phyloP scores from a whole-genome alignment of 2,797 vertebrate genomes.

The Gymnocypris eckloni region DNA sequence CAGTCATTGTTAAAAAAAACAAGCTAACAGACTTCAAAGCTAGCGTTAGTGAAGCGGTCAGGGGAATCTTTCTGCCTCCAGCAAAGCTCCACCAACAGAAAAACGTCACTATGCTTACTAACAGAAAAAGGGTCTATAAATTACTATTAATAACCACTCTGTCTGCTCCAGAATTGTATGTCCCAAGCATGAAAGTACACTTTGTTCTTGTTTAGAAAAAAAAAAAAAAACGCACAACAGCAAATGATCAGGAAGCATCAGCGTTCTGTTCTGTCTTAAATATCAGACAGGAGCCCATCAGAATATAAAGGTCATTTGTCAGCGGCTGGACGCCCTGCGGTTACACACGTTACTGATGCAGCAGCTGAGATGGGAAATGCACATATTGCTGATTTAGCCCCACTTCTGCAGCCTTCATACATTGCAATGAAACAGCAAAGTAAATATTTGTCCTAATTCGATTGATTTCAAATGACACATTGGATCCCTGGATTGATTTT shows the following conservation, averaged over 20 bases:
- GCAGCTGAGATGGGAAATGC: neutral
- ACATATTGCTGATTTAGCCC: conserved; percentile 9
- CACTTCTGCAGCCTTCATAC: neutral
- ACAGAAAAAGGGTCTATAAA: neutral
- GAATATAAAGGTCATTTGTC: conserved; percentile 55
- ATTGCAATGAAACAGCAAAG: neutral
- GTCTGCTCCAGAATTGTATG: neutral
- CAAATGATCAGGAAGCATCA: neutral
- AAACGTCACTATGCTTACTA: too few relatives aligned
- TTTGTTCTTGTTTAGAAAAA: neutral
- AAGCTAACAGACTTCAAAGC: too few relatives aligned
- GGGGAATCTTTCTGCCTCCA: too few relatives aligned
- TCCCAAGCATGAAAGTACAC: neutral
- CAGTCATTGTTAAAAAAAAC: too few relatives aligned
- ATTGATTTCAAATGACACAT: neutral
- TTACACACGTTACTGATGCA: conserved; percentile 11
- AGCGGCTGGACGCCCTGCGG: conserved; percentile 11
- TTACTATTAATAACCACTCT: neutral
- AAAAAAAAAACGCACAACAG: neutral
- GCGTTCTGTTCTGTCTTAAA: conserved; percentile 28
- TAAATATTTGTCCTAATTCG: neutral
- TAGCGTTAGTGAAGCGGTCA: too few relatives aligned
- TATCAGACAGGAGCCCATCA: conserved; percentile 37
- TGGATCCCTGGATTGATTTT: neutral
- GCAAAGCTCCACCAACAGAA: too few relatives aligned